These are phyloP conservation scores for Dendrocincla fuliginosa DNA, from an alignment of 2,797 vertebrate genomes.

Conservation along the genomic window DNA sequence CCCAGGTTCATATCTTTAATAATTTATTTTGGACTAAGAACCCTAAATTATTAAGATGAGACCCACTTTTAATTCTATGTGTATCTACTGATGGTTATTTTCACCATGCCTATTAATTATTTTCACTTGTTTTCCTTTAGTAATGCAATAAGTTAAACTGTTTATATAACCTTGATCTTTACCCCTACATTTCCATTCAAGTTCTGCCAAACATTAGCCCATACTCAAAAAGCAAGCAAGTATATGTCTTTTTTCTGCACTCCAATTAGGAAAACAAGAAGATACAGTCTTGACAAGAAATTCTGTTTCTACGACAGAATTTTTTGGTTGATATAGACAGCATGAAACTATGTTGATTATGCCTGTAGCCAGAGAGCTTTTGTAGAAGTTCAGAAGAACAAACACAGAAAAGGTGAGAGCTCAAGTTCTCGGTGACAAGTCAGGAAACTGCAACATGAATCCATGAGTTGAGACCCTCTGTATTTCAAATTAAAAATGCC, in stretches of 20 bases:
- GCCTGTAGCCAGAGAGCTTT: neutral
- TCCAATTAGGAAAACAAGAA: neutral
- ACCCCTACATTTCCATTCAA: neutral
- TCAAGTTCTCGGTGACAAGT: neutral
- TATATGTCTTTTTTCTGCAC: too few species aligned
- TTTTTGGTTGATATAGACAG: neutral
- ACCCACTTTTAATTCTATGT: neutral
- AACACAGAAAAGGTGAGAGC: accelerated
- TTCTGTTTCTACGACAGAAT: accelerated
- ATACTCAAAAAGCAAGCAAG: neutral
- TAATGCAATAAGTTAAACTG: neutral
- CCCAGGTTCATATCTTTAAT: neutral
- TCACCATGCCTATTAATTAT: neutral
- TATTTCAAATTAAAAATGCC: neutral
- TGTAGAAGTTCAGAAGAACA: neutral
- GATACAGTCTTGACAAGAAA: neutral
- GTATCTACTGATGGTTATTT: neutral
- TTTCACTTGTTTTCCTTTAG: neutral
- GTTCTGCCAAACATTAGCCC: neutral
- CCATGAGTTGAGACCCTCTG: neutral
- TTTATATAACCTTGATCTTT: neutral
- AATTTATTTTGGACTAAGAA: neutral
- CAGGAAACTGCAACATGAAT: neutral
- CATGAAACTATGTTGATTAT: neutral
- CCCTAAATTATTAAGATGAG: neutral